Conservation (phyloP, 2,113 vertebrate species). For the Caretta caretta region DNA sequence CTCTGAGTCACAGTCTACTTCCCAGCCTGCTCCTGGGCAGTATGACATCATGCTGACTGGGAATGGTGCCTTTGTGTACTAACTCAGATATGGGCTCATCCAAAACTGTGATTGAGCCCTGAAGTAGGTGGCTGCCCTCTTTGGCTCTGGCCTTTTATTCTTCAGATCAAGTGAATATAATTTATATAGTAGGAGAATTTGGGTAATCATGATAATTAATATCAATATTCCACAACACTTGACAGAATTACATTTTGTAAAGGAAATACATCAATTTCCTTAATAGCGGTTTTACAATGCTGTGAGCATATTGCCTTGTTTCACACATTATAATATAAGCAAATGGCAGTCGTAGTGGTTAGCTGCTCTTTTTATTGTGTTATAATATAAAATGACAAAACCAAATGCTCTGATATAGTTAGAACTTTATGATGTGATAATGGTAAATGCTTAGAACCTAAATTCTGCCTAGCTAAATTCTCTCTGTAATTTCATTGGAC, state of each 20-base stretch:
- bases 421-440: background rate
- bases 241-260: background rate
- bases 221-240: background rate
- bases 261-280: background rate
- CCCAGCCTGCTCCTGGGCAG: background rate
- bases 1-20: background rate
- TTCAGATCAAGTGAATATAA: background rate
- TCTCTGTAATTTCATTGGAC: background rate
- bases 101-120: background rate
- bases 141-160: background rate
- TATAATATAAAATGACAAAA: background rate
- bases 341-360: background rate
- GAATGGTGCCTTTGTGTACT: background rate
- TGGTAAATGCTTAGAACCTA: background rate
- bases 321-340: fast-evolving
- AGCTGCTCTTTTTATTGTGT: background rate
- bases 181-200: background rate
- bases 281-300: background rate
- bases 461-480: background rate
- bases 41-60: background rate
- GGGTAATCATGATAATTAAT: background rate
- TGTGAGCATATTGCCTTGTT: background rate
- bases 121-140: background rate
- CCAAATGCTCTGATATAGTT: background rate
- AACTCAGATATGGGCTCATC: background rate